phyloP scores from a whole-genome alignment of 2,797 vertebrate genomes.

The Sebastes wilsoni region DNA sequence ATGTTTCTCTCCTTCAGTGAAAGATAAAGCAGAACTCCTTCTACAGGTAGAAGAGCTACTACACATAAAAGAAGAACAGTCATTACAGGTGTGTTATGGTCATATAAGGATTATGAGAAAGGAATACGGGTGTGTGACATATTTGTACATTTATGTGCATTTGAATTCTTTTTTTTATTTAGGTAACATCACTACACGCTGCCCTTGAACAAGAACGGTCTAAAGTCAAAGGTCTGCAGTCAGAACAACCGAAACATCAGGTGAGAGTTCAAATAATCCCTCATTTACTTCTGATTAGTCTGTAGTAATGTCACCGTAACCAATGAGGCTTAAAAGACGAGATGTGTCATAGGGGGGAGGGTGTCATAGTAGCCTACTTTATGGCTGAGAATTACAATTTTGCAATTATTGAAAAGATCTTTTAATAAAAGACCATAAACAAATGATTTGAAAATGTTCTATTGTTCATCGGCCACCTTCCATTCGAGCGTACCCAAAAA shows the following conservation, averaged over 20 bases:
- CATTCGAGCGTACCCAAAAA: neutral
- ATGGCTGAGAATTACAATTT: neutral
- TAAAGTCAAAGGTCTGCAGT: conserved; percentile 92
- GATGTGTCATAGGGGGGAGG: neutral
- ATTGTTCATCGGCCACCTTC: neutral
- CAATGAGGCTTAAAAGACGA: neutral
- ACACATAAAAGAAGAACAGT: conserved; percentile 94
- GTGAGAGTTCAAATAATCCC: conserved; percentile 44
- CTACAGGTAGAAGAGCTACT: conserved; percentile 92
- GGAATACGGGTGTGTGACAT: neutral
- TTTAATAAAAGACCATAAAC: neutral
- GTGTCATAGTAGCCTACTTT: neutral
- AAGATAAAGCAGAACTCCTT: conserved; percentile 97
- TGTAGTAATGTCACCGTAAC: neutral
- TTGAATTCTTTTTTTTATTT: neutral
- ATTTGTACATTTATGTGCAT: neutral
- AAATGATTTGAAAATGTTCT: neutral
- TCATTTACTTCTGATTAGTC: neutral
- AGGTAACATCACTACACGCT: conserved; percentile 90
- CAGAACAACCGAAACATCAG: conserved; percentile 91
- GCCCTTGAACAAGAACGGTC: conserved; percentile 94
- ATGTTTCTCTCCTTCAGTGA: conserved; percentile 83
- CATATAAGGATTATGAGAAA: neutral
- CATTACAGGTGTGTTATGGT: conserved; percentile 85
- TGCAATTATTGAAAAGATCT: neutral